A percentile compares a stretch with the other conserved stretches of the same genome.
These are phyloP conservation scores for Mormyrus lacerda DNA, from an alignment of 2,113 vertebrate species.

Conservation along the genomic window DNA sequence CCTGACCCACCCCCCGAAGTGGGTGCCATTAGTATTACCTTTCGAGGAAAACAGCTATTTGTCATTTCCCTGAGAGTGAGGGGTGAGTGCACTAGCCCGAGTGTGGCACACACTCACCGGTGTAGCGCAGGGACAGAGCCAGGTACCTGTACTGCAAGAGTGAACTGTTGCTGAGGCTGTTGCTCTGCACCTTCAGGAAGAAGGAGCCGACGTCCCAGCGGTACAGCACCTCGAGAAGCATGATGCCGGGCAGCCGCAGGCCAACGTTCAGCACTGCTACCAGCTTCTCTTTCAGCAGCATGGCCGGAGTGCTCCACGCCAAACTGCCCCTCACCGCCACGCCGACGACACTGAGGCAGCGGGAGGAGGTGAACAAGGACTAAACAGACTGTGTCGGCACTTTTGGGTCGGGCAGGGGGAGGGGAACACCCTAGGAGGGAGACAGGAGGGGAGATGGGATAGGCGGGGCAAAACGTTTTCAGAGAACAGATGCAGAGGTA, in stretches of 20 bases:
- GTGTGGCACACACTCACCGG: conserved; percentile 68
- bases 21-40: neutral
- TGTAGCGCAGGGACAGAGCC: conserved; percentile 95
- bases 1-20: neutral
- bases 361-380: neutral
- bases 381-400: neutral
- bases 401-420: neutral
- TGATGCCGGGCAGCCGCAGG: conserved; percentile 91
- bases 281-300: conserved; percentile 85
- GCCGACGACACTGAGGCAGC: conserved; percentile 45
- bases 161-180: conserved; percentile 89
- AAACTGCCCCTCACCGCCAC: conserved; percentile 38
- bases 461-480: neutral
- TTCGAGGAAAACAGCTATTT: neutral
- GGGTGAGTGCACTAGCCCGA: neutral
- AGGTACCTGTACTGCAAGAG: conserved; percentile 98
- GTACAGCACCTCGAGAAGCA: conserved; percentile 93
- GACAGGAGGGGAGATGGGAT: neutral
- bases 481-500: neutral
- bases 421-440: neutral
- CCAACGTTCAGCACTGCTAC: conserved; percentile 93
- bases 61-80: neutral
- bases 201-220: conserved; percentile 97
- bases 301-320: conserved; percentile 45
- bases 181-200: conserved; percentile 98